A percentile compares a stretch with the other conserved stretches of the same genome.
These are phyloP conservation scores for Bradypodion ventrale DNA, from an alignment of 2,797 vertebrate species.

Conservation along the genomic window DNA sequence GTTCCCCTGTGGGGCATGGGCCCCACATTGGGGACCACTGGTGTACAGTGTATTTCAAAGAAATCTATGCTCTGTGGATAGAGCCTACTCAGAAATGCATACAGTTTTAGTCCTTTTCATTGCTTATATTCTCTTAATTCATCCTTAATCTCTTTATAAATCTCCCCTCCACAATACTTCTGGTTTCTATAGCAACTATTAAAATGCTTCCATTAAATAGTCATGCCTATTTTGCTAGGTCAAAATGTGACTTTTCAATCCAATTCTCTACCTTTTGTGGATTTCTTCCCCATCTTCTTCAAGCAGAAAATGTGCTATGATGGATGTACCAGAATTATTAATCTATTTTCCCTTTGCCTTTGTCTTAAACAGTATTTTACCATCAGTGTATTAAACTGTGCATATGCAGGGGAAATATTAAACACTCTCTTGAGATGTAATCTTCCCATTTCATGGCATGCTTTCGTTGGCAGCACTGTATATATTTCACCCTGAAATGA, in stretches of 20 bases:
- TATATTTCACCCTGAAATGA: conserved; percentile 41
- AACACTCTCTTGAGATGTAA: conserved; percentile 18
- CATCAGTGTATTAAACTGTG: neutral
- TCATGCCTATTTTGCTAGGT: conserved; percentile 44
- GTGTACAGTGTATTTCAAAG: conserved; percentile 69
- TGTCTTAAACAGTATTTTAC: conserved; percentile 22
- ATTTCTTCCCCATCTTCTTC: neutral
- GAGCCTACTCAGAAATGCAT: conserved; percentile 58
- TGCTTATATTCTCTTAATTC: conserved; percentile 51
- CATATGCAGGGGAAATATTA: conserved; percentile 19
- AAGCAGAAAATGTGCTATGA: neutral
- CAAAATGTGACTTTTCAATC: conserved; percentile 56
- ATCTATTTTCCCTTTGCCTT: conserved; percentile 21
- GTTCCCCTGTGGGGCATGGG: no score
- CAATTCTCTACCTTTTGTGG: conserved; percentile 40
- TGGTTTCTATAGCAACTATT: conserved; percentile 70
- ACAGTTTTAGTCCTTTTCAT: conserved; percentile 54
- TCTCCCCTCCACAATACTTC: conserved; percentile 57
- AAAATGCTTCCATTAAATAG: conserved; percentile 69
- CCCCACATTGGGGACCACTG: no score
- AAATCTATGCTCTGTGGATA: conserved; percentile 57
- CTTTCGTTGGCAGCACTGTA: conserved; percentile 11
- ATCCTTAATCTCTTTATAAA: conserved; percentile 63
- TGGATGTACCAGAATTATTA: conserved; percentile 44
- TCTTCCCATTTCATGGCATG: neutral